These are phyloP conservation scores for Melanotaenia nigrans DNA, from an alignment of 2,797 vertebrate species.

Conservation along the genomic window DNA sequence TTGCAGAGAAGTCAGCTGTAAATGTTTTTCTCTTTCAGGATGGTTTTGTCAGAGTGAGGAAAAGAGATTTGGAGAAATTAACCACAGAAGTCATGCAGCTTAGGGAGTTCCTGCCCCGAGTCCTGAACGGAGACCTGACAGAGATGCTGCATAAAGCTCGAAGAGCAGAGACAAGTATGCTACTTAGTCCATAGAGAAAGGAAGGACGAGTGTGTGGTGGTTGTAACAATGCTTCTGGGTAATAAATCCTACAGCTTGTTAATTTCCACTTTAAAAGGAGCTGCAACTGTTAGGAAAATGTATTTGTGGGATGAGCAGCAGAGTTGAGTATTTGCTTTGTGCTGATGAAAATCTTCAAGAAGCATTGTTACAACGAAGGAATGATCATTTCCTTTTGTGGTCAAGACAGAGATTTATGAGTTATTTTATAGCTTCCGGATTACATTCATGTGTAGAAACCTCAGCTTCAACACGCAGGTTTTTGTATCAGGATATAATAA, in stretches of 20 bases:
- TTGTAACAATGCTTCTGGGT: no score
- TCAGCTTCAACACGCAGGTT: neutral
- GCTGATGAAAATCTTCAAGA: no score
- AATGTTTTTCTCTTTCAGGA: conserved; percentile 55
- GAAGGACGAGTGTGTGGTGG: no score
- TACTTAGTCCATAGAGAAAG: neutral
- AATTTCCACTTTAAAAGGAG: no score
- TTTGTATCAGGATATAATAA: neutral
- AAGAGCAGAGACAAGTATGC: conserved; percentile 81
- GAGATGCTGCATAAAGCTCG: conserved; percentile 83
- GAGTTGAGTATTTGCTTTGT: no score
- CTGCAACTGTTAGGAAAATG: no score
- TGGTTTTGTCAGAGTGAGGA: conserved; percentile 85
- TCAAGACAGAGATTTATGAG: neutral
- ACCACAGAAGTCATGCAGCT: conserved; percentile 96
- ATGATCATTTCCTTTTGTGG: no score
- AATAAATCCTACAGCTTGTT: no score
- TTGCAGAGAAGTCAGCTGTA: no score
- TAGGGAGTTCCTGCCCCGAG: conserved; percentile 89
- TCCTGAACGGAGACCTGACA: conserved; percentile 84
- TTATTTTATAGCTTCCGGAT: neutral
- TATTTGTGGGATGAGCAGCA: no score
- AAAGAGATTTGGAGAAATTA: conserved; percentile 88
- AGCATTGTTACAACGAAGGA: no score
- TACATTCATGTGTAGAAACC: neutral